phyloP scores from a whole-genome alignment of 2,797 vertebrate genomes.

The Falco peregrinus region DNA sequence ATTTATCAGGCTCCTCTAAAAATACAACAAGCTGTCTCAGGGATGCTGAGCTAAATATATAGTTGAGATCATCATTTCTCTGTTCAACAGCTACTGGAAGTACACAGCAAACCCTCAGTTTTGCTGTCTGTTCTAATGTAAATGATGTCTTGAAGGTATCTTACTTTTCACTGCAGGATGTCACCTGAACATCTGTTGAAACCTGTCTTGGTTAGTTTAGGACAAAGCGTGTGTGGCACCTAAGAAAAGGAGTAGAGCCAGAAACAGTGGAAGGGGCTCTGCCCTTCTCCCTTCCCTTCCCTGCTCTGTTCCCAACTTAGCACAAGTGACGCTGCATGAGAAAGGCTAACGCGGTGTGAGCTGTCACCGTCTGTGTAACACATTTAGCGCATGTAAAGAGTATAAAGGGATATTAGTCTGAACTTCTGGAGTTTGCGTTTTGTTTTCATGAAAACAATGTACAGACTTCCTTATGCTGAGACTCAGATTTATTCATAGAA shows the following conservation, averaged over 20 bases:
- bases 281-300: background rate
- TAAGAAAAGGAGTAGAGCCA: background rate
- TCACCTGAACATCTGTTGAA: background rate
- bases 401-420: background rate
- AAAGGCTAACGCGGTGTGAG: background rate
- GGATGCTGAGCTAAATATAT: conserved; percentile 57
- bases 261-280: background rate
- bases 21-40: conserved; percentile 56
- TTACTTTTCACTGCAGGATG: background rate
- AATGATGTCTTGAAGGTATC: background rate
- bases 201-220: background rate
- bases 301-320: background rate
- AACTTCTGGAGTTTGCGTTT: background rate
- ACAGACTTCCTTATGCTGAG: background rate
- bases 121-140: background rate
- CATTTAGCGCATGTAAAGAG: accelerated
- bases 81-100: conserved; percentile 4
- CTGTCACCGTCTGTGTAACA: background rate
- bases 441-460: background rate
- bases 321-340: background rate
- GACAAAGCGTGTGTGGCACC: background rate
- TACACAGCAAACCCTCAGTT: background rate
- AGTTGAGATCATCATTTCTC: conserved; percentile 49
- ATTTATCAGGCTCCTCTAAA: conserved; percentile 64
- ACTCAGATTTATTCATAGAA: background rate